A percentile compares a stretch with the other conserved stretches of the same genome.
These are phyloP conservation scores for Oryzaephilus surinamensis DNA, from an alignment of 1,140 invertebrate species.

Conservation along the genomic window DNA sequence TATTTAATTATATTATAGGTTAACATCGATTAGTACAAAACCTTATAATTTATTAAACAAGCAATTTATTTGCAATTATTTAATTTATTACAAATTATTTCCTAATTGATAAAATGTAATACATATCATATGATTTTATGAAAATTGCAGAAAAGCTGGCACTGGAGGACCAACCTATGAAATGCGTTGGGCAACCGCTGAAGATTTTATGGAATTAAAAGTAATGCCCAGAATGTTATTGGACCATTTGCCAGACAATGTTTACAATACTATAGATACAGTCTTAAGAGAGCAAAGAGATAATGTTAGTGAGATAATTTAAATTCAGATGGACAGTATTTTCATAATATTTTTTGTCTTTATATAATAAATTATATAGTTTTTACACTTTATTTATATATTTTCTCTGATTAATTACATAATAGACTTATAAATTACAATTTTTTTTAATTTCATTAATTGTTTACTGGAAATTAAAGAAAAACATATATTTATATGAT, in stretches of 20 bases:
- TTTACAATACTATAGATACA: slow-evolving; percentile 52
- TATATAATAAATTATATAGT: too few species aligned
- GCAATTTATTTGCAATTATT: background rate
- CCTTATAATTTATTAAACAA: background rate
- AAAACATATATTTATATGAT: too few species aligned
- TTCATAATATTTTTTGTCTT: too few species aligned
- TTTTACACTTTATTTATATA: too few species aligned
- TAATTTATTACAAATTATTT: background rate
- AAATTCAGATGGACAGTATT: too few species aligned
- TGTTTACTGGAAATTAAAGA: too few species aligned
- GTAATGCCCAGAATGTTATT: slow-evolving; percentile 68
- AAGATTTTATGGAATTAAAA: slow-evolving; percentile 62
- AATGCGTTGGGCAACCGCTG: slow-evolving; percentile 63
- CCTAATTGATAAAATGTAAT: background rate
- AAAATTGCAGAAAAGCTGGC: slow-evolving; percentile 43
- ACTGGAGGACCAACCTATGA: slow-evolving; percentile 51
- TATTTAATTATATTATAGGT: too few species aligned
- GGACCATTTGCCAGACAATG: slow-evolving; percentile 62
- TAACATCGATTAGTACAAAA: too few species aligned
- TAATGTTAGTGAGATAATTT: slow-evolving; percentile 23
- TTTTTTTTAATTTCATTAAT: too few species aligned
- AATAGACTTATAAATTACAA: too few species aligned
- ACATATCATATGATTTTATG: too few species aligned
- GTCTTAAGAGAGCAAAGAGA: slow-evolving; percentile 43
- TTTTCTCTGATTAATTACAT: too few species aligned